Evolutionary conservation across 2,888 invertebrate species (phyloP).

Genomic region (Temnothorax ravouxi): DNA sequence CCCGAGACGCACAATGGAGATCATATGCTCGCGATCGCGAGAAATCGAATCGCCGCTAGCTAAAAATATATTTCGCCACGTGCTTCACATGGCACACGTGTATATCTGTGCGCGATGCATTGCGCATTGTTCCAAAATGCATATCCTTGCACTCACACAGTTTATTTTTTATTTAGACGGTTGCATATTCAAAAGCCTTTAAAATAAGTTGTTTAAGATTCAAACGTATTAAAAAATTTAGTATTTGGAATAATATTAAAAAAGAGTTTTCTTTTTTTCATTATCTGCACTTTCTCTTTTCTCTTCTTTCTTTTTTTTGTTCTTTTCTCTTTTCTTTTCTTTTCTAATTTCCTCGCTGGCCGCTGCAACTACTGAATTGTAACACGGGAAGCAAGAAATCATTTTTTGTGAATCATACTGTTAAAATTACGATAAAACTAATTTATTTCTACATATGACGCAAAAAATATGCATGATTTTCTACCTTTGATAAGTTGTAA

Average conservation of each 20-base stretch:
- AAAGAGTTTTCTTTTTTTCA: background rate
- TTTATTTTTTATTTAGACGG: background rate
- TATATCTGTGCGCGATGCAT: background rate
- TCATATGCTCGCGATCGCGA: background rate
- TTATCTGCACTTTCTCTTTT: background rate
- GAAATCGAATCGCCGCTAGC: conserved; percentile 3
- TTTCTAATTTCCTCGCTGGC: background rate
- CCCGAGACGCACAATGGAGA: background rate
- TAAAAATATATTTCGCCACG: conserved; percentile 33
- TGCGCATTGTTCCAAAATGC: background rate
- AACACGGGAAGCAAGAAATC: background rate
- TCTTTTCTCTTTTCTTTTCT: background rate
- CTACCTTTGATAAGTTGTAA: background rate
- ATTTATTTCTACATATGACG: background rate
- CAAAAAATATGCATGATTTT: background rate
- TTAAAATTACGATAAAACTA: background rate
- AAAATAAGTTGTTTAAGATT: conserved; percentile 1
- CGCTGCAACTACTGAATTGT: background rate
- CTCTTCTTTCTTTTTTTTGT: background rate
- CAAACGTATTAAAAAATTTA: background rate
- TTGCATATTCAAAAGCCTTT: background rate
- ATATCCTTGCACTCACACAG: background rate
- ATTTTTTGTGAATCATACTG: background rate
- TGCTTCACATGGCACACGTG: background rate
- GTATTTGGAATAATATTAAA: background rate